Evolutionary conservation across 2,113 vertebrate species (phyloP), one percentile per base, ranked within the genome.

Genomic region (Picathartes gymnocephalus): DNA sequence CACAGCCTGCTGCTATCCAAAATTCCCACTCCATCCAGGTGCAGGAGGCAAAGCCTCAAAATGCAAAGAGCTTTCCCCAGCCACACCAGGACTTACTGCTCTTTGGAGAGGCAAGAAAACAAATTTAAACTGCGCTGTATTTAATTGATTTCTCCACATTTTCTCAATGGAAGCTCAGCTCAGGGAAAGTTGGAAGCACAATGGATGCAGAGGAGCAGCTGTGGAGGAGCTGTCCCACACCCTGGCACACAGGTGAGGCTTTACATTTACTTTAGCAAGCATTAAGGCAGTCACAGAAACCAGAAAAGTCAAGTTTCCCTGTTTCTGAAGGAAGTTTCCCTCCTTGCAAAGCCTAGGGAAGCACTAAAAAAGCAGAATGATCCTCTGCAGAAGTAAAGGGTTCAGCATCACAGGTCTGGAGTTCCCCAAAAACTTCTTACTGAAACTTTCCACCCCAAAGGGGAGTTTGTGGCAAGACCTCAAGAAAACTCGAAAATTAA

Each of bases 11-110:
- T n/a, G 5, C 45, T 23, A 1, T 4, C 71, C 13, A 6, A 64
- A 31, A 6, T 28, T 70, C 74, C 74, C 51, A 3, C 56, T 28
- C 53, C 14, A 6, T 10, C 53, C 78, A n/a, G 30, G 3, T 3
- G n/a, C 16, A 11, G 31, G 45, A 77, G 3, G 7, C 39, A 40
- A 64, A 88, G 68, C 87, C 61, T 20, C 72, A 8, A 51, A 69
- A 40, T 0, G 6, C 73, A 61, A 31, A 80, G 61, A 66, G 47
- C 50, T 81, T 45, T 50, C 53, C 48, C 50, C 64, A 48, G 47
- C 65, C 16, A 19, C 0, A 2, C 69, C 11, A 1, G 1, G 0
- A 42, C 33, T 69, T 40, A 13, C 0, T 19, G 42, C 54, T 45
- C 22, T 31, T 51, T 18, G 56, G 27, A 86, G 40, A 24, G 3